Conservation (phyloP, 2,888 invertebrate species). For the Drosophila macrothrix region DNA sequence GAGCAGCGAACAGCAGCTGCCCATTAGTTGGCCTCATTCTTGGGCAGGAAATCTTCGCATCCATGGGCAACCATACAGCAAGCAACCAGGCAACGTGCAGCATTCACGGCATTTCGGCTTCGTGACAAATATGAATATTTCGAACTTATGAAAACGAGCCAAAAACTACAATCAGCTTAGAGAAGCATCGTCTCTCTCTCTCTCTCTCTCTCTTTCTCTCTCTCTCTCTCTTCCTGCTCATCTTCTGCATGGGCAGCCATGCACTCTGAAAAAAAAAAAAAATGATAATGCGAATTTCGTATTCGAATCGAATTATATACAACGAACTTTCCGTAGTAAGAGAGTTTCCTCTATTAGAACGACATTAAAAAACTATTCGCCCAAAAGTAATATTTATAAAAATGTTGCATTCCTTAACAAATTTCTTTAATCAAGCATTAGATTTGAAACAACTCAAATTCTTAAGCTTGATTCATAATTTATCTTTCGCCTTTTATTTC, state of each 20-base stretch:
- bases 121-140: slow-evolving; percentile 79
- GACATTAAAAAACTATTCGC: not conserved
- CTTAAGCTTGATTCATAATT: not conserved
- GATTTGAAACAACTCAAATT: not conserved
- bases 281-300: not conserved
- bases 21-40: slow-evolving; percentile 69
- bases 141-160: slow-evolving; percentile 63
- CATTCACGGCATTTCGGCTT: slow-evolving; percentile 53
- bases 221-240: not conserved
- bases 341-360: not conserved
- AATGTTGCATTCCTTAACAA: too few relatives aligned
- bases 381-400: too few relatives aligned
- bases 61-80: slow-evolving; percentile 19
- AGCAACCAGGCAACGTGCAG: slow-evolving; percentile 10
- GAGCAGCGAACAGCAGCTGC: slow-evolving; percentile 8
- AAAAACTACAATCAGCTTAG: slow-evolving; percentile 16
- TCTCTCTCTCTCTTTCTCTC: slow-evolving; percentile 6
- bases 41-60: slow-evolving; percentile 62
- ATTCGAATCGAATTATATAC: not conserved
- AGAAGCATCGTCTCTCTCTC: slow-evolving; percentile 19
- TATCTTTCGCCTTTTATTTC: not conserved
- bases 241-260: not conserved
- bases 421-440: accelerated
- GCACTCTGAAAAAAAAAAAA: not conserved
- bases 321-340: not conserved